Conservation (phyloP, 2,888 invertebrate genomes). For the Hyles lineata region DNA sequence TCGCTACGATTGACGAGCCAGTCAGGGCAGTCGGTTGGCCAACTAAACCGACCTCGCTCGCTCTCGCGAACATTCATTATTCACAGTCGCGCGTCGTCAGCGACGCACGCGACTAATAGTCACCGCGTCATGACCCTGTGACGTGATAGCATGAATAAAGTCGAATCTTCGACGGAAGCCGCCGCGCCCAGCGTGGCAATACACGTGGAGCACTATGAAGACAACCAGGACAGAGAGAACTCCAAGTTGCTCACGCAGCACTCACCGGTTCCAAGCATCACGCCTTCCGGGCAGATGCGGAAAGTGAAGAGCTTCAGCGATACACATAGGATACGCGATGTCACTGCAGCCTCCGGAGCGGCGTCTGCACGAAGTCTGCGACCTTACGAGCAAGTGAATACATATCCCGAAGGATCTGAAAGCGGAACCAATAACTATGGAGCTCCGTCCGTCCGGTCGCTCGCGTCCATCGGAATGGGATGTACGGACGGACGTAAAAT, state of each 20-base stretch:
- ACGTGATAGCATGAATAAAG: slow-evolving; percentile 80
- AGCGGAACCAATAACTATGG: slow-evolving; percentile 86
- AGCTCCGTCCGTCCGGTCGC: slow-evolving; percentile 90
- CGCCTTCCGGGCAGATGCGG: slow-evolving; percentile 81
- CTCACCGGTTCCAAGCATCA: slow-evolving; percentile 64
- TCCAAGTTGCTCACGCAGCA: slow-evolving; percentile 73
- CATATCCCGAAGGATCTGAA: slow-evolving; percentile 86
- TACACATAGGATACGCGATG: slow-evolving; percentile 78
- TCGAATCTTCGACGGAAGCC: slow-evolving; percentile 72
- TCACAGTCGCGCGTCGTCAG: slow-evolving; percentile 75
- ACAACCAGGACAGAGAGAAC: slow-evolving; percentile 69
- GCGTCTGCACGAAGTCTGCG: slow-evolving; percentile 78
- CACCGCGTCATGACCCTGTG: slow-evolving; percentile 80
- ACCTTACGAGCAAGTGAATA: slow-evolving; percentile 79
- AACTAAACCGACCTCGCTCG: slow-evolving; percentile 91
- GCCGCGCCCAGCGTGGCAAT: slow-evolving; percentile 76
- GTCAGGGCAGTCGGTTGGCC: slow-evolving; percentile 73
- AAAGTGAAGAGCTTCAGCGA: slow-evolving; percentile 83
- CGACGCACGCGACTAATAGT: slow-evolving; percentile 76
- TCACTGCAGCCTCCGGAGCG: slow-evolving; percentile 75
- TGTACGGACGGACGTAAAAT: slow-evolving; percentile 94
- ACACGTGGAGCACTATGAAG: slow-evolving; percentile 75
- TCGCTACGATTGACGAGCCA: slow-evolving; percentile 77
- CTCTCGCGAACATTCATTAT: slow-evolving; percentile 84
- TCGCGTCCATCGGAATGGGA: slow-evolving; percentile 94